A percentile compares a stretch with the other conserved stretches of the same genome.
Evolutionary conservation across 2,113 vertebrate species (phyloP).

Genomic region (Poicephalus meyeri): DNA sequence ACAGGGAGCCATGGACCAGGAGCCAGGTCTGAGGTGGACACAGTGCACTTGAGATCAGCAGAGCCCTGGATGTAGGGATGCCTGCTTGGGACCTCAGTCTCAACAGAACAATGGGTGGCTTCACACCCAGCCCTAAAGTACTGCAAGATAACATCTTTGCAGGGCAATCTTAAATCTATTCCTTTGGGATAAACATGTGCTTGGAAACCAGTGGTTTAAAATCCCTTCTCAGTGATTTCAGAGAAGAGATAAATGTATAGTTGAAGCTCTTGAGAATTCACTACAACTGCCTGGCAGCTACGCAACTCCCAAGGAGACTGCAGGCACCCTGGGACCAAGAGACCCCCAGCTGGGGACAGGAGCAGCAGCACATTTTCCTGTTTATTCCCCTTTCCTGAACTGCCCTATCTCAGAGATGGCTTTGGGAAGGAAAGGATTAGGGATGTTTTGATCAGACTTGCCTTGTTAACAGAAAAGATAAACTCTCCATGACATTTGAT

Average conservation of each 20-base stretch:
- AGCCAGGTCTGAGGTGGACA: rapidly evolving
- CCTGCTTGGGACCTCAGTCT: neutral
- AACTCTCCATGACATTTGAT: neutral
- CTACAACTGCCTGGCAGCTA: neutral
- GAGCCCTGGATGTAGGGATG: too few species aligned
- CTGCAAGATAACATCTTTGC: rapidly evolving
- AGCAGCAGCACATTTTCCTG: neutral
- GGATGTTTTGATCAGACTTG: neutral
- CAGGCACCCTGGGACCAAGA: neutral
- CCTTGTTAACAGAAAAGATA: neutral
- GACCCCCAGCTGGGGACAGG: neutral
- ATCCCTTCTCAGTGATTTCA: neutral
- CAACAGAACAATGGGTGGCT: neutral
- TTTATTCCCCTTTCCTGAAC: neutral
- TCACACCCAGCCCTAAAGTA: neutral
- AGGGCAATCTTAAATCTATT: neutral
- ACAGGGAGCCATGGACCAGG: neutral
- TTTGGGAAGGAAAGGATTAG: neutral
- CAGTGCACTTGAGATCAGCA: rapidly evolving
- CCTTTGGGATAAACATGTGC: neutral
- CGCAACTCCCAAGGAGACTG: neutral
- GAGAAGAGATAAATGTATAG: neutral
- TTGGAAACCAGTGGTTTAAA: neutral
- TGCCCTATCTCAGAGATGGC: neutral
- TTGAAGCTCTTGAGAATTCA: neutral